phyloP scores from a whole-genome alignment of 2,113 vertebrate genomes.

The Chroicocephalus ridibundus region DNA sequence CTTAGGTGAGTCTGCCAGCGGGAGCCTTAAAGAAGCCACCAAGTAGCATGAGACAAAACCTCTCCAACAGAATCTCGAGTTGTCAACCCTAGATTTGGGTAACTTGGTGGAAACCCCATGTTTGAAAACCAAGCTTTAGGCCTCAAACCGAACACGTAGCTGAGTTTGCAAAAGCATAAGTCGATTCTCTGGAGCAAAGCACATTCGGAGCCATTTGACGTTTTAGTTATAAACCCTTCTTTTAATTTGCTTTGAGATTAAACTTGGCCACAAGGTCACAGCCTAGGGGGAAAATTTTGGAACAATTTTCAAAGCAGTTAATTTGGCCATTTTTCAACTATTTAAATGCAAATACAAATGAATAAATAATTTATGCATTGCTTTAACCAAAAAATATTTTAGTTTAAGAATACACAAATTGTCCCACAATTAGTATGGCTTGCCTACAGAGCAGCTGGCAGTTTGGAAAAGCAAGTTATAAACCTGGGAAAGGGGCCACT shows the following conservation, averaged over 20 bases:
- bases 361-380: slow-evolving; percentile 60
- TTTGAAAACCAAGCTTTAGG: not conserved
- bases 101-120: not conserved
- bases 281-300: not conserved
- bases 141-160: fast-evolving
- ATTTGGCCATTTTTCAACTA: slow-evolving; percentile 28
- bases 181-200: not conserved
- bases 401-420: not conserved
- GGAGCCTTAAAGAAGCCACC: not conserved
- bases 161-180: not conserved
- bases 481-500: slow-evolving; percentile 34
- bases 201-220: not conserved
- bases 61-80: not conserved
- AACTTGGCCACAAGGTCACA: slow-evolving; percentile 17
- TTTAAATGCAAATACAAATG: slow-evolving; percentile 40
- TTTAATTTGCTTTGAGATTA: not conserved
- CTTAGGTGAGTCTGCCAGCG: not conserved
- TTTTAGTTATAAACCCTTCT: not conserved
- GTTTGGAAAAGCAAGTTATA: slow-evolving; percentile 22
- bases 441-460: slow-evolving; percentile 41
- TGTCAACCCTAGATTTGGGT: not conserved
- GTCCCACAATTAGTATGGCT: not conserved
- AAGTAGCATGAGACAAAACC: not conserved
- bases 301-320: slow-evolving; percentile 14
- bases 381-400: slow-evolving; percentile 52